These are phyloP conservation scores for Rousettus leschenaultii DNA, from an alignment of 2,113 vertebrate genomes.

Conservation along the genomic window DNA sequence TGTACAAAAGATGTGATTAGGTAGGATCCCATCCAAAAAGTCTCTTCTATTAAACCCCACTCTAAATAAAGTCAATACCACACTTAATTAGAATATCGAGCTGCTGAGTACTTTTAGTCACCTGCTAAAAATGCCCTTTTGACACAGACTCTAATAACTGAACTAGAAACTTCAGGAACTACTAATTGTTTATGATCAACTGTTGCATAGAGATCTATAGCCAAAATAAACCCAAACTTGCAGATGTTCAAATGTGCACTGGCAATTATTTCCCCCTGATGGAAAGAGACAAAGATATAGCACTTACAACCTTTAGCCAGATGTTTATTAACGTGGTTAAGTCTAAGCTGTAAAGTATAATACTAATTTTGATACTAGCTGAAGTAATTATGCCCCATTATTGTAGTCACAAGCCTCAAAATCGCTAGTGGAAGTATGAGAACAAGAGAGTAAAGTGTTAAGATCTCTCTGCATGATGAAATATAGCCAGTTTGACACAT, in stretches of 20 bases:
- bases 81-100: not conserved
- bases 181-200: constrained; percentile 21
- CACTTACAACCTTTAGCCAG: not conserved
- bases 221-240: constrained; percentile 40
- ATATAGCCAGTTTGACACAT: accelerated
- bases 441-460: not conserved
- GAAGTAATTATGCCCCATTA: not conserved
- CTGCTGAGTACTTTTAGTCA: constrained; percentile 15
- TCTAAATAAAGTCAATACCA: not conserved
- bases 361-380: constrained; percentile 8
- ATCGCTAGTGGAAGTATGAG: not conserved
- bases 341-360: not conserved
- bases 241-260: not conserved
- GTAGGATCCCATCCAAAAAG: not conserved
- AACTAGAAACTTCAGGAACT: constrained; percentile 44
- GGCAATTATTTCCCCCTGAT: not conserved
- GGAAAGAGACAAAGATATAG: not conserved
- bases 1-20: not conserved
- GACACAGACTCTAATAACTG: constrained; percentile 35
- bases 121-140: constrained; percentile 43
- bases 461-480: not conserved
- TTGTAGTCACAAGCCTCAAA: not conserved
- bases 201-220: constrained; percentile 50
- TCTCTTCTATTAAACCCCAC: not conserved
- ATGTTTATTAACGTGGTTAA: not conserved